Conservation (phyloP, 1,140 invertebrate species). For the Lepidurus couesii region DNA sequence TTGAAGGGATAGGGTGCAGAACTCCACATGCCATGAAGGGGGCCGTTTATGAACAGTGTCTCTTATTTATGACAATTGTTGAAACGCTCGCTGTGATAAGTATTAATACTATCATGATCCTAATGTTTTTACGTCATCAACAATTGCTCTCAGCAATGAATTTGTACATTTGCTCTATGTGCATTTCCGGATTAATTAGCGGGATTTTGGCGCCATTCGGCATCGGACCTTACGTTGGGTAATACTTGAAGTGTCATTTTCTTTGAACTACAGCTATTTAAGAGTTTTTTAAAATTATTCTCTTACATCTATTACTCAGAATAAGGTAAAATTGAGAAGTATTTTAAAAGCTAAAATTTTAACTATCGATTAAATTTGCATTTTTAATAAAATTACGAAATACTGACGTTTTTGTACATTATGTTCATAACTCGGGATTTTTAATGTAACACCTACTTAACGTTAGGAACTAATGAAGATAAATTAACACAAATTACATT, state of each 20-base stretch:
- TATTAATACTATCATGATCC: constrained; percentile 26
- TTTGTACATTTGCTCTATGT: constrained; percentile 35
- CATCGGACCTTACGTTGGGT: constrained; percentile 34
- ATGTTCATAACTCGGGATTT: no score
- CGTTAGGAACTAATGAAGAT: no score
- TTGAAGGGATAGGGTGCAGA: neutral
- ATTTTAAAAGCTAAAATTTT: no score
- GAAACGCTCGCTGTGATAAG: constrained; percentile 31
- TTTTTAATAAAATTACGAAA: no score
- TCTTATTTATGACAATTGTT: constrained; percentile 29
- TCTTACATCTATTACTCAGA: neutral
- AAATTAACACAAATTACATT: no score
- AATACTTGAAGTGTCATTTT: constrained; percentile 9
- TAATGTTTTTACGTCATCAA: constrained; percentile 32
- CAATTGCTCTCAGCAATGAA: constrained; percentile 33
- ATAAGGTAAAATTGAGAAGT: no score
- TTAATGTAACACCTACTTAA: no score
- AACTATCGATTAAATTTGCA: no score
- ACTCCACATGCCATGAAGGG: constrained; percentile 26
- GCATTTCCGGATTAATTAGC: constrained; percentile 33
- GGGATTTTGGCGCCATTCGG: constrained; percentile 33
- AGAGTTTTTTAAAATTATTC: neutral
- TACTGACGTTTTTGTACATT: no score
- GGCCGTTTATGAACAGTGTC: constrained; percentile 28
- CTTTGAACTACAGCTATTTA: neutral